Percentiles rank a stretch among this genome's conserved stretches.
Conservation (phyloP, 2,888 invertebrate species). For the Anaspis maculata region DNA sequence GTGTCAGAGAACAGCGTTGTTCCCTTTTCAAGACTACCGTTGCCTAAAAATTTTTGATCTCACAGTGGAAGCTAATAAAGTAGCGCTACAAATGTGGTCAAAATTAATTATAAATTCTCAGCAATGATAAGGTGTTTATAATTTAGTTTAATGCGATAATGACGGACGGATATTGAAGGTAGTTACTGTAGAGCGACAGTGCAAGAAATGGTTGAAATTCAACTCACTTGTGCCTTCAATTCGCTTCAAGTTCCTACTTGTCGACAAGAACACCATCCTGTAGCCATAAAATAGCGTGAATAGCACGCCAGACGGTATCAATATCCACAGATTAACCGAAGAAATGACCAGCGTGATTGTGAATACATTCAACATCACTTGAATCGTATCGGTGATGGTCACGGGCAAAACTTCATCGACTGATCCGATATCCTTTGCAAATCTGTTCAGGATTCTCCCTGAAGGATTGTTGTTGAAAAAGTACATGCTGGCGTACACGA, state of each 20-base stretch:
- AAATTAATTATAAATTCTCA: neutral
- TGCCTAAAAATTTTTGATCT: no score
- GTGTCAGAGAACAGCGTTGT: no score
- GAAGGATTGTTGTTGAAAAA: conserved; percentile 64
- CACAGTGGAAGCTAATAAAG: no score
- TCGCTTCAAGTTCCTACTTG: conserved; percentile 62
- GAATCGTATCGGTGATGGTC: conserved; percentile 45
- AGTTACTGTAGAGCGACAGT: no score
- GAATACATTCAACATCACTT: conserved; percentile 54
- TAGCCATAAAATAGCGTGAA: conserved; percentile 53
- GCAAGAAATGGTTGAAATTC: no score
- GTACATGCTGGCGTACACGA: conserved; percentile 55
- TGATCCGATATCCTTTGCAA: conserved; percentile 62
- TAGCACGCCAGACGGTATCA: conserved; percentile 53
- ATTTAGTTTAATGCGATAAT: no score
- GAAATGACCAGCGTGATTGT: conserved; percentile 66
- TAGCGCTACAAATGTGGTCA: neutral
- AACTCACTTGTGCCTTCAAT: conserved; percentile 43
- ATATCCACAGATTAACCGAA: conserved; percentile 57
- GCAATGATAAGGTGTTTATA: no score
- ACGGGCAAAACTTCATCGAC: conserved; percentile 48
- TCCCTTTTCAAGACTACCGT: no score
- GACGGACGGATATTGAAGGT: no score
- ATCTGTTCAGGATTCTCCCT: conserved; percentile 58
- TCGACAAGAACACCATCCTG: conserved; percentile 55